Base-by-base conservation (phyloP, 2,113 vertebrate genomes). In the Thinocorus orbignyianus region DNA sequence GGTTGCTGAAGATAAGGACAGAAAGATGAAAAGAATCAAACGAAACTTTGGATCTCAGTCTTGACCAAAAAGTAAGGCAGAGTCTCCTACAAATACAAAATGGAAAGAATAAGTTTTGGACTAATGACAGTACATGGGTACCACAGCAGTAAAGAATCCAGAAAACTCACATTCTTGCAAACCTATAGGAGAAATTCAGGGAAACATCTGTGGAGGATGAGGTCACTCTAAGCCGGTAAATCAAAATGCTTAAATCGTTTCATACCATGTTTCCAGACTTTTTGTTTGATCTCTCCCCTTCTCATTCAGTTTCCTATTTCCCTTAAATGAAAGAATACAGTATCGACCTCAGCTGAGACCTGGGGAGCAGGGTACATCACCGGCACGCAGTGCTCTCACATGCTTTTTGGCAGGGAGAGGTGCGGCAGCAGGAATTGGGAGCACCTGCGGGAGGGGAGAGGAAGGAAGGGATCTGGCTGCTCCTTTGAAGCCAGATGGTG, bases 1-100 rank as follows among this genome's bases (percentile, higher is more conserved):
- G 80, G 83, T 12, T 84, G 65, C 30, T 87, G 62, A 81, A 92
- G 88, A 84, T 91, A 93, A 96, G 69, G 65, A 89, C 3, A 13
- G 69, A 61, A 91, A 84, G 61, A 79, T 23, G 22, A 89, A 92
- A 88, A 57, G 12, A 95, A 85, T 68, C 31, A 81, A 91, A 86
- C 3, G 7, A 60, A 94, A 95, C 52, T 76, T 26, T 88, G 81
- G 48, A 61, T 81, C 65, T 90, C 17, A 16, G 41, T 41, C n/a
- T 87, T 76, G 46, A 33, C 25, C 31, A n/a, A 69, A 77, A 91
- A 35, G 58, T 64, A 81, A 79, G 37, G n/a, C 17, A 64, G 3
- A 33, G 52, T 41, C 66, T 84, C 41, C 49, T 71, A 71, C 31
- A 84, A 83, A 83, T 17, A 93, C 7, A 48, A 86, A 88, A 79